Conservation (phyloP, 2,888 invertebrate genomes). For the Ceratothoa steindachneri region DNA sequence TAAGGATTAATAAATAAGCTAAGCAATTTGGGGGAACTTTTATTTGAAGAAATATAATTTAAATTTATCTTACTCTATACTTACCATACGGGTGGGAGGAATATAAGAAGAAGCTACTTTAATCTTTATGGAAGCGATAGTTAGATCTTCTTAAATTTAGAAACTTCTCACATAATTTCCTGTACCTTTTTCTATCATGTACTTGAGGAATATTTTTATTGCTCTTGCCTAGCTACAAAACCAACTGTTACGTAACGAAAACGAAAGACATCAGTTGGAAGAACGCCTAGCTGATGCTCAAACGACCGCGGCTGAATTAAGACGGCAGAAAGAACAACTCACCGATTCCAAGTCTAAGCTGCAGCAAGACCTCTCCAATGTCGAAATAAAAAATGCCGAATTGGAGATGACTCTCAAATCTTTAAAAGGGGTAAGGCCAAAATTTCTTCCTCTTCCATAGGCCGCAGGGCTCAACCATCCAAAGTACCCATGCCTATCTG, state of each 20-base stretch:
- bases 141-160: too few relatives aligned
- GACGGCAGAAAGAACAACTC: conserved; percentile 41
- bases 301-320: conserved; percentile 28
- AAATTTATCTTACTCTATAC: too few relatives aligned
- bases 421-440: conserved; percentile 38
- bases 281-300: conserved; percentile 39
- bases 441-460: neutral
- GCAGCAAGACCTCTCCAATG: conserved; percentile 45
- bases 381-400: conserved; percentile 44
- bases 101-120: too few relatives aligned
- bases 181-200: too few relatives aligned
- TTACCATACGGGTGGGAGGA: too few relatives aligned
- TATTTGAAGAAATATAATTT: too few relatives aligned
- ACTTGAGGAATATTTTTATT: too few relatives aligned
- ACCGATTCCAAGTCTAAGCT: conserved; percentile 36
- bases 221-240: conserved; percentile 44
- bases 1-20: conserved; percentile 3
- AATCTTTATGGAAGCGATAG: too few relatives aligned
- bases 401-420: conserved; percentile 45
- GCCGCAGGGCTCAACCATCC: too few relatives aligned
- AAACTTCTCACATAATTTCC: too few relatives aligned
- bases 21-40: neutral
- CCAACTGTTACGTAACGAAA: conserved; percentile 33
- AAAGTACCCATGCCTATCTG: too few relatives aligned
- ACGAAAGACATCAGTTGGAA: conserved; percentile 44